Evolutionary conservation across 2,113 vertebrate genomes (phyloP).

Genomic region (Gasterosteus aculeatus): DNA sequence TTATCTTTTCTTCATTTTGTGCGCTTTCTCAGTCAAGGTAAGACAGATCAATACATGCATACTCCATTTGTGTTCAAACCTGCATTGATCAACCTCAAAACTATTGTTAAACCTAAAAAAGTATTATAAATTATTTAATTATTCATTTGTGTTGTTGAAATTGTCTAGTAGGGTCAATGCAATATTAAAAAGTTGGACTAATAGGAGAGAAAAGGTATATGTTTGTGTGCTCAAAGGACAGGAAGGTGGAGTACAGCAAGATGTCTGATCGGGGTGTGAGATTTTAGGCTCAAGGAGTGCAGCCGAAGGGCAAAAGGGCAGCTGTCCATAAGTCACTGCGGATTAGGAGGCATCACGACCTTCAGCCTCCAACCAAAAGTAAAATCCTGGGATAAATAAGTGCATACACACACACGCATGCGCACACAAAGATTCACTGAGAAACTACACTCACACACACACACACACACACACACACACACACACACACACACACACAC

Average conservation of each 20-base stretch:
- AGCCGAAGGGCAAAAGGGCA: slow-evolving; percentile 61
- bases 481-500: slow-evolving; percentile 29
- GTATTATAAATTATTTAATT: slow-evolving; percentile 1
- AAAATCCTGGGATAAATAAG: slow-evolving; percentile 56
- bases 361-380: slow-evolving; percentile 42
- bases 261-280: slow-evolving; percentile 7
- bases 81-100: slow-evolving; percentile 9
- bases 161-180: slow-evolving; percentile 8
- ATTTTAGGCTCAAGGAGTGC: slow-evolving; percentile 46
- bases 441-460: slow-evolving; percentile 18
- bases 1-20: slow-evolving; percentile 13
- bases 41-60: slow-evolving; percentile 2
- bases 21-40: neutral
- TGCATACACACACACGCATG: slow-evolving; percentile 16
- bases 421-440: slow-evolving; percentile 21
- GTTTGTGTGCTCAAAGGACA: slow-evolving; percentile 1
- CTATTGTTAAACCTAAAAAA: neutral
- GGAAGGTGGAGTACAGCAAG: neutral
- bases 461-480: slow-evolving; percentile 18
- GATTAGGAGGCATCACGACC: slow-evolving; percentile 67
- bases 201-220: slow-evolving; percentile 1
- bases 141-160: slow-evolving; percentile 11
- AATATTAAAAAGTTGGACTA: slow-evolving; percentile 3
- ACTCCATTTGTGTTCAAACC: slow-evolving; percentile 4
- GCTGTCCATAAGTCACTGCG: slow-evolving; percentile 58